phyloP scores from a whole-genome alignment of 2,888 invertebrate species.

The Pimpla rufipes region DNA sequence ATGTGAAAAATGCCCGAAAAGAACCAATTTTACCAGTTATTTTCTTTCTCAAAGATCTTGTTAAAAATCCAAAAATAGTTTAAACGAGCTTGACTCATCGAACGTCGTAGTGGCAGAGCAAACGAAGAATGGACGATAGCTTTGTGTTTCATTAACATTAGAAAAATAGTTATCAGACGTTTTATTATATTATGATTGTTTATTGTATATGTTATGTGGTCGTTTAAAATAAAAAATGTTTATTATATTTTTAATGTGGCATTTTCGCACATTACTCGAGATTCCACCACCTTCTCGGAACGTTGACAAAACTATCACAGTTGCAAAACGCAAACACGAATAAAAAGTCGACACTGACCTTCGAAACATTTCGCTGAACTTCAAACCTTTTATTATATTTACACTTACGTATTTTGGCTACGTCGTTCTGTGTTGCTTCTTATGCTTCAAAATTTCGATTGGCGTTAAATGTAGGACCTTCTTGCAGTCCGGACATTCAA shows the following conservation, averaged over 20 bases:
- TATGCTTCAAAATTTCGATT: slow-evolving; percentile 95
- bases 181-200: neutral
- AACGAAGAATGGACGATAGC: neutral
- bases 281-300: no score
- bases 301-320: no score
- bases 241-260: slow-evolving; percentile 20
- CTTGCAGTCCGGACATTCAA: slow-evolving; percentile 91
- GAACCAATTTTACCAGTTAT: no score
- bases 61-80: neutral
- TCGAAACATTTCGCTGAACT: no score
- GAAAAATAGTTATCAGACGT: neutral
- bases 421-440: slow-evolving; percentile 86
- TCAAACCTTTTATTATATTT: slow-evolving; percentile 14
- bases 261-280: neutral
- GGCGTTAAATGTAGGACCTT: slow-evolving; percentile 90
- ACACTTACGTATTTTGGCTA: slow-evolving; percentile 5
- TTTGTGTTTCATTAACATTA: neutral
- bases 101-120: neutral
- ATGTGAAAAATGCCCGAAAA: no score
- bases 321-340: no score
- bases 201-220: slow-evolving; percentile 4
- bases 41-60: neutral
- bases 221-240: slow-evolving; percentile 14
- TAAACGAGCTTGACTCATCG: no score
- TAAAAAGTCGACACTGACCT: no score